Base-by-base conservation (phyloP, 2,797 vertebrate species). In the Zenarchopterus dispar region DNA sequence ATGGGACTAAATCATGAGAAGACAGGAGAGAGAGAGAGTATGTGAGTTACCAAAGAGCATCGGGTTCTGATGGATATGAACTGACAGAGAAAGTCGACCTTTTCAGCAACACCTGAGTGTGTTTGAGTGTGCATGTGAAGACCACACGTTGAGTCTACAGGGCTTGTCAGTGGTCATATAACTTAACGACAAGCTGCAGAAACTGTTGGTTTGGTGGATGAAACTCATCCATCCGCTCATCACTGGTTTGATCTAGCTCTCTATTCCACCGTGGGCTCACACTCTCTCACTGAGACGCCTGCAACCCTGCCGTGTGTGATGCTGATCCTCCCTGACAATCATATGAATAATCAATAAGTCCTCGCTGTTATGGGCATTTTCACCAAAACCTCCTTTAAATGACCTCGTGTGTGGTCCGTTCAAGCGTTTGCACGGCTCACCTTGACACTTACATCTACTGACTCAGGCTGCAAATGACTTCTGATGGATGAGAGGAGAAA, bases 271-370 rank as follows among this genome's bases (percentile, higher is more conserved):
- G 61, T 31, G 45, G 8, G 17, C 46, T 50, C 54, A 23, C 45
- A 17, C 45, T 18, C 46, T 61, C 19, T 46, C 62, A 69, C 52
- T 31, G 45, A 75, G 43, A 53, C 21, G 33, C 52, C 46, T n/a
- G 10, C 23, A n/a, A n/a, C 46, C 86, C 76, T 0, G 31, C 75
- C 78, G 82, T 17, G 76, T 73, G 65, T 92, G 89, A 93, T 11
- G 80, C 76, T 89, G 88, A 93, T 75, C 80, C 81, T 82, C 80
- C 75, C 84, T 76, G 91, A 92, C 93, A 93, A 78, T 71, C 83
- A 62, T 73, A 93, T 93, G 87, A 93, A 93, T 93, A 92, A 93
- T 93, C 90, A 76, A 93, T 90, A 92, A 84, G 18, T 82, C 80
- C 84, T 67, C 72, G 58, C 79, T 71, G 71, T 55, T 6, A 3